A percentile compares a stretch with the other conserved stretches of the same genome.
phyloP scores from a whole-genome alignment of 2,888 invertebrate genomes.

The Lasioglossum pauxillum region DNA sequence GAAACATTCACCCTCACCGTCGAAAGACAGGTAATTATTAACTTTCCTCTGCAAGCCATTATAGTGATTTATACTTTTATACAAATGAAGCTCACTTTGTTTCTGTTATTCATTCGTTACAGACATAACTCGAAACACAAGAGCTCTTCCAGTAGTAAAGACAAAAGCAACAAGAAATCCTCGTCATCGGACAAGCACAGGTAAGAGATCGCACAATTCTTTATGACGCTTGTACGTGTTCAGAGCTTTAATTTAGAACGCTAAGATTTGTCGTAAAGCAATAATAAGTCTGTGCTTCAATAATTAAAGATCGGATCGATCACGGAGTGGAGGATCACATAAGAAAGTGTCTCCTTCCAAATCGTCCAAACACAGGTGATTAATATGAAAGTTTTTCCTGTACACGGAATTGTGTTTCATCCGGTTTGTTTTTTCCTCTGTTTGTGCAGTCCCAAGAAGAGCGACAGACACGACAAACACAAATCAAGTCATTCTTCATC shows the following conservation, averaged over 20 bases:
- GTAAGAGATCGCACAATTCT: slow-evolving; percentile 63
- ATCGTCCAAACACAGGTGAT: slow-evolving; percentile 88
- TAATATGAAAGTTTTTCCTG: slow-evolving; percentile 33
- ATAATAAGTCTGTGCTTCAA: slow-evolving; percentile 53
- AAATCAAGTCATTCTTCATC: slow-evolving; percentile 84
- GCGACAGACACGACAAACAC: slow-evolving; percentile 84
- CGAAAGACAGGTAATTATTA: slow-evolving; percentile 76
- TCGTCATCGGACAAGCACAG: slow-evolving; percentile 83
- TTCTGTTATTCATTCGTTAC: background rate
- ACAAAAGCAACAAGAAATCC: slow-evolving; percentile 81
- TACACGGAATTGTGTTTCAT: slow-evolving; percentile 16
- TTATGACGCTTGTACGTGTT: slow-evolving; percentile 17
- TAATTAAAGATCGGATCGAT: slow-evolving; percentile 83
- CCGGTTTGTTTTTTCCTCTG: slow-evolving; percentile 32
- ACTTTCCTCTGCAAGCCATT: background rate
- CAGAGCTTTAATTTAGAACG: slow-evolving; percentile 18
- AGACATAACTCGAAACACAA: slow-evolving; percentile 81
- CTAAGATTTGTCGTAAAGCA: slow-evolving; percentile 37
- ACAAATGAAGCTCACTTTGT: background rate
- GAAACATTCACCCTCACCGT: slow-evolving; percentile 73
- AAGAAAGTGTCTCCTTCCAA: slow-evolving; percentile 85
- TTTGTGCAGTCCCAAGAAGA: slow-evolving; percentile 83
- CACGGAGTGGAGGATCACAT: slow-evolving; percentile 83
- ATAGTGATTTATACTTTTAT: background rate
- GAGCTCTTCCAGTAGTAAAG: slow-evolving; percentile 82